A percentile compares a stretch with the other conserved stretches of the same genome.
Conservation (phyloP, 1,140 invertebrate genomes). For the Diuraphis noxia region DNA sequence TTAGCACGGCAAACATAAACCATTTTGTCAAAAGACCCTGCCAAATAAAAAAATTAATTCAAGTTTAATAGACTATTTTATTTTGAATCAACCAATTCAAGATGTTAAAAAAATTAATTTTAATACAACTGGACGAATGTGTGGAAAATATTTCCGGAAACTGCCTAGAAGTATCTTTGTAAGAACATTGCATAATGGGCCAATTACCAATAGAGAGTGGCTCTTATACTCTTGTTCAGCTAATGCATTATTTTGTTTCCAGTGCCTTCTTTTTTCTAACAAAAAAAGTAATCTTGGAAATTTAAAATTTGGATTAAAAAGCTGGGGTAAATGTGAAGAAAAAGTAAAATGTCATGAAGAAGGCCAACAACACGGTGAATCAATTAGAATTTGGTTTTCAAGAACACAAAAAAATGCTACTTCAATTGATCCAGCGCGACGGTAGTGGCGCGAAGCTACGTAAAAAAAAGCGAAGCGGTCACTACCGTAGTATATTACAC, state of each 20-base stretch:
- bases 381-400: neutral
- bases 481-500: too few species aligned
- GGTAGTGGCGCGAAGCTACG: too few species aligned
- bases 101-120: conserved; percentile 56
- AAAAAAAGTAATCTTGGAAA: neutral
- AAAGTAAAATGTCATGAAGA: too few species aligned
- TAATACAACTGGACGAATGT: neutral
- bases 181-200: neutral
- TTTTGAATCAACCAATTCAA: conserved; percentile 61
- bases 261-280: neutral
- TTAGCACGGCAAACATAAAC: too few species aligned
- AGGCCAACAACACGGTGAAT: too few species aligned
- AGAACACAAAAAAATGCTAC: neutral
- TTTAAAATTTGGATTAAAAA: neutral
- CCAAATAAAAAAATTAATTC: conserved; percentile 61
- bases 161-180: neutral
- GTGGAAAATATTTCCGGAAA: neutral
- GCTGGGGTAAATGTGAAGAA: too few species aligned
- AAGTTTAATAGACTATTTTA: conserved; percentile 62
- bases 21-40: conserved; percentile 46
- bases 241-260: too few species aligned
- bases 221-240: neutral
- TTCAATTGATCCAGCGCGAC: too few species aligned
- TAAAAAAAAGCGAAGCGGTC: too few species aligned
- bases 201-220: neutral